Base-by-base conservation (phyloP, 2,888 invertebrate genomes). In the Drosophila leonis region DNA sequence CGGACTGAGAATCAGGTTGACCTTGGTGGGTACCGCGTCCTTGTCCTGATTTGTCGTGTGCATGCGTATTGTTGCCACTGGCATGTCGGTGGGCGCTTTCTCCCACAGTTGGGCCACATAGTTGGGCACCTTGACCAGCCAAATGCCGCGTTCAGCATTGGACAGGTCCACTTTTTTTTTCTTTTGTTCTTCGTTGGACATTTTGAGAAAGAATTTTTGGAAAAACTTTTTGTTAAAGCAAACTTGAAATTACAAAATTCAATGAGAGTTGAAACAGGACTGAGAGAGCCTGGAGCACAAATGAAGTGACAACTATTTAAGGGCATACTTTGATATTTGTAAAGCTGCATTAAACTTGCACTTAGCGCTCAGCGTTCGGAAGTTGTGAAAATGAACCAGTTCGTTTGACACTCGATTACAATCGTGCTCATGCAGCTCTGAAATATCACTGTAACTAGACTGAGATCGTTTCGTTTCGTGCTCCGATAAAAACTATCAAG, bases 41-140 rank as follows among this genome's bases (percentile, higher is more conserved):
- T 15, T 4, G 15, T 35, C 4, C 12, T 24, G 24, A 3, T 24
- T 4, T 24, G 20, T 0, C 6, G 20, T 20, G 2, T 65, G 56
- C 42, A 72, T 44, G 37, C 62, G 46, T 54, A 73, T 6, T 5
- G 73, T 67, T 10, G 73, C 73, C 49, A 73, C 73, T 10, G 41
- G 48, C 73, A 73, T 67, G 0, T 63, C 72, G 1, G 35, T 56
- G 12, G 73, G 59, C 0, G 72, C 33, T 4, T 51, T 55, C 8
- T 51, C 63, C 73, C 72, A 73, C 20, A 67, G n/a, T 1, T 33
- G 13, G 12, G 72, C 54, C 44, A 73, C 63, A 37, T 72, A 73
- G 33, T 63, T 72, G 10, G 73, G 72, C 62, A 73, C 61, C 51
- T 72, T 73, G 1, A 73, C 73, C 2, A 73, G 27, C 73, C 73